Conservation (phyloP, 2,888 invertebrate genomes). For the Drosophila affinis region DNA sequence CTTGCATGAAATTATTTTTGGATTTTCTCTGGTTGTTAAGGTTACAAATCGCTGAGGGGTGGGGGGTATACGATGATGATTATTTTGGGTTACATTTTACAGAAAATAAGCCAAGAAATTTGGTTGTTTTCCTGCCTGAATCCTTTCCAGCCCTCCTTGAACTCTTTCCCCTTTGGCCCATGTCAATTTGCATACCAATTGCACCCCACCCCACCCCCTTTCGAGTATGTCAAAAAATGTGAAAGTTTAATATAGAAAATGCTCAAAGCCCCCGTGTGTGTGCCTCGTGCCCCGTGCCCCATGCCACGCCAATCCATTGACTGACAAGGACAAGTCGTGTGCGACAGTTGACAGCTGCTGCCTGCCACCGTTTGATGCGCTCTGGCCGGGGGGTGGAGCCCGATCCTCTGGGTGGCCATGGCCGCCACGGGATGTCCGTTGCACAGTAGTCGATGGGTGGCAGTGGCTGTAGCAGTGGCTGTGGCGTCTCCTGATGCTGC, state of each 20-base stretch:
- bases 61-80: not conserved
- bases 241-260: slow-evolving; percentile 80
- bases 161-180: slow-evolving; percentile 10
- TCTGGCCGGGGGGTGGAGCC: not conserved
- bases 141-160: slow-evolving; percentile 11
- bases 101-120: not conserved
- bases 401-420: slow-evolving; percentile 44
- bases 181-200: slow-evolving; percentile 76
- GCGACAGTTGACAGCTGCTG: slow-evolving; percentile 81
- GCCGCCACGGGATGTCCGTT: slow-evolving; percentile 46
- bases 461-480: slow-evolving; percentile 23
- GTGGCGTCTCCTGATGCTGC: slow-evolving; percentile 9
- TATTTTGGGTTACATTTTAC: not conserved
- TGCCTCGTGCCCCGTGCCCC: not conserved
- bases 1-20: slow-evolving; percentile 38
- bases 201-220: slow-evolving; percentile 27
- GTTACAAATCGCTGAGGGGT: slow-evolving; percentile 6
- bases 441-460: slow-evolving; percentile 68
- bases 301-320: slow-evolving; percentile 56
- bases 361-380: slow-evolving; percentile 66
- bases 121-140: not conserved
- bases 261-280: slow-evolving; percentile 42
- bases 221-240: slow-evolving; percentile 76
- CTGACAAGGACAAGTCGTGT: slow-evolving; percentile 79
- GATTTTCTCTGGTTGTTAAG: slow-evolving; percentile 33